phyloP scores from a whole-genome alignment of 2,888 invertebrate species.

The Sinopyrophorus schimmeli region DNA sequence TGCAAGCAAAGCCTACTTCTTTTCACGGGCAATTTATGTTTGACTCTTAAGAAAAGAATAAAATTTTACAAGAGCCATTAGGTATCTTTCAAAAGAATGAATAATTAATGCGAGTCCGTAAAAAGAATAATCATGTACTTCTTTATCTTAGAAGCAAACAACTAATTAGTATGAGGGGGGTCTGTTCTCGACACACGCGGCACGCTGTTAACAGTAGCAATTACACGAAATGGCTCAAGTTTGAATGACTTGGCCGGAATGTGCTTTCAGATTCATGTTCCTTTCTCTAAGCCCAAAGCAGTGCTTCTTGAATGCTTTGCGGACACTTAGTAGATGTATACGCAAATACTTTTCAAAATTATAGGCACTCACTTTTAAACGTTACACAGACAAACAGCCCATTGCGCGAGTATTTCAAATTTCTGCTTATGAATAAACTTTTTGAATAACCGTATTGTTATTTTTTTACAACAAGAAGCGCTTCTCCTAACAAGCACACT shows the following conservation, averaged over 20 bases:
- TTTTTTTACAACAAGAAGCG: too few species aligned
- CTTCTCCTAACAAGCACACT: too few species aligned
- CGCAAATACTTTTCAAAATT: conserved; percentile 24
- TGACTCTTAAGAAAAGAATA: neutral
- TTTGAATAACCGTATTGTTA: too few species aligned
- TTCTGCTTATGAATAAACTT: too few species aligned
- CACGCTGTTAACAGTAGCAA: conserved; percentile 33
- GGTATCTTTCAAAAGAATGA: conserved; percentile 15
- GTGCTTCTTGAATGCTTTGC: conserved; percentile 25
- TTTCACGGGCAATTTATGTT: conserved; percentile 11
- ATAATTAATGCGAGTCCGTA: conserved; percentile 21
- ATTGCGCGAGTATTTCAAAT: too few species aligned
- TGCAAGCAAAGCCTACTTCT: conserved; percentile 3
- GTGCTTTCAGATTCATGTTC: conserved; percentile 26
- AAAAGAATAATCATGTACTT: conserved; percentile 23
- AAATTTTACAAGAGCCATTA: conserved; percentile 17
- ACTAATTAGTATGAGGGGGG: conserved; percentile 30
- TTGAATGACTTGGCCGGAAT: conserved; percentile 36
- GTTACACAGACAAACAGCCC: too few species aligned
- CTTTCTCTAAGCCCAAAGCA: conserved; percentile 19
- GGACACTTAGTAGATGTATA: conserved; percentile 26
- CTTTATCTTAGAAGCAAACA: conserved; percentile 22
- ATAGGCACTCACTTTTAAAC: too few species aligned
- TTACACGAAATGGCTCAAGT: conserved; percentile 39
- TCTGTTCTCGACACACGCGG: conserved; percentile 24